These are phyloP conservation scores for Ifrita kowaldi DNA, from an alignment of 2,113 vertebrate genomes.

Conservation along the genomic window DNA sequence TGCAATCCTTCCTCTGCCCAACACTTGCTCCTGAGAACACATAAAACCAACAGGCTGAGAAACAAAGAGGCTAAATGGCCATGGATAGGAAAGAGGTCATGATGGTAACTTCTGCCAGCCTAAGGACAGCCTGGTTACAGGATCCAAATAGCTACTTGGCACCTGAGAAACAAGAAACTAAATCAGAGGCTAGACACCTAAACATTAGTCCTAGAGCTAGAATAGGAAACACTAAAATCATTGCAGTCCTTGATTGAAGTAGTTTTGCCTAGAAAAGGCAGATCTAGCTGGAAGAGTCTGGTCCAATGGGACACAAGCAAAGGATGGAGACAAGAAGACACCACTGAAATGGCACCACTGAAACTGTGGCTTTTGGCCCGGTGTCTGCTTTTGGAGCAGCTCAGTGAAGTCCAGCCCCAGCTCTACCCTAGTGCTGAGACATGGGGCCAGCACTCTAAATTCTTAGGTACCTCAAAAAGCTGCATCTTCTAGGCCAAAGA, in stretches of 20 bases:
- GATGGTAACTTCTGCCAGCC: neutral
- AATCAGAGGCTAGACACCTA: neutral
- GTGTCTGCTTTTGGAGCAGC: neutral
- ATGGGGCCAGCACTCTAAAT: neutral
- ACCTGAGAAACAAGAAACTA: neutral
- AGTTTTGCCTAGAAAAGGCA: neutral
- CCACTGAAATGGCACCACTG: neutral
- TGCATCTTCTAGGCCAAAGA: neutral
- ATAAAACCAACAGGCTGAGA: neutral
- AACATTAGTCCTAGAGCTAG: neutral
- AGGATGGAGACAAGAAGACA: neutral
- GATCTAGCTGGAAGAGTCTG: neutral
- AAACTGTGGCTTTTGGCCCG: neutral
- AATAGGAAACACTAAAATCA: neutral
- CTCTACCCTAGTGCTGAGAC: accelerated
- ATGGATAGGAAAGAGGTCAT: neutral
- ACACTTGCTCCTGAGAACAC: neutral
- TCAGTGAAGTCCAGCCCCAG: neutral
- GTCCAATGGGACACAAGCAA: neutral
- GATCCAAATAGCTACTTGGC: neutral
- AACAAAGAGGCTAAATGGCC: neutral
- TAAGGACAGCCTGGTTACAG: neutral
- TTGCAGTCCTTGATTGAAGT: neutral
- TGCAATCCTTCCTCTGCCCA: neutral
- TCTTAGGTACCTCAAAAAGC: neutral